These are phyloP conservation scores for Tyria jacobaeae DNA, from an alignment of 2,888 invertebrate genomes.

Conservation along the genomic window DNA sequence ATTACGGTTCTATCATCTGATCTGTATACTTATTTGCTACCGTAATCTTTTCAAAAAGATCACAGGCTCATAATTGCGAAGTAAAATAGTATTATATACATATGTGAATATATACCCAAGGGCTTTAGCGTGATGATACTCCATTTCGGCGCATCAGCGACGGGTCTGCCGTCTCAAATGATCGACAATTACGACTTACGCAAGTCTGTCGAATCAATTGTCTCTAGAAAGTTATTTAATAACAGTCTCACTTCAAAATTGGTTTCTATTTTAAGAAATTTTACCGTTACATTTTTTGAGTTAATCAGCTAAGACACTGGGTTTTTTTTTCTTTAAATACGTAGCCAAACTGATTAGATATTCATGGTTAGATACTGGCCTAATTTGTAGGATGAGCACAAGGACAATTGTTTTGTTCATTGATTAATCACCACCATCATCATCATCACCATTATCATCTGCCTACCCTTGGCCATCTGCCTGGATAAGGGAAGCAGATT, in stretches of 20 bases:
- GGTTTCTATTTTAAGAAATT: conserved; percentile 57
- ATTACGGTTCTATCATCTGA: no score
- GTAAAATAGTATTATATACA: no score
- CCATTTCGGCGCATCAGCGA: conserved; percentile 14
- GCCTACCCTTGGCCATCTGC: no score
- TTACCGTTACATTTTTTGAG: conserved; percentile 39
- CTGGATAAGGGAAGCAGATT: no score
- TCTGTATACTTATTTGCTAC: background rate
- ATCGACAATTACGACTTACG: conserved; percentile 45
- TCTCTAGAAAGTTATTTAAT: conserved; percentile 65
- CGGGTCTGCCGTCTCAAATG: conserved; percentile 9
- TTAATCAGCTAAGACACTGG: conserved; percentile 27
- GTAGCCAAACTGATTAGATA: background rate
- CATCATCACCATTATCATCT: no score
- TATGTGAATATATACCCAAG: background rate
- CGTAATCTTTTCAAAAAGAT: background rate
- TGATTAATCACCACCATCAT: no score
- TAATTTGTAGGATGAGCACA: no score
- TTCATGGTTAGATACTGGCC: background rate
- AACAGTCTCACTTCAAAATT: conserved; percentile 60
- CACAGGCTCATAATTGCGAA: background rate
- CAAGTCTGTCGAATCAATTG: conserved; percentile 62
- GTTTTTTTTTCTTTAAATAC: background rate
- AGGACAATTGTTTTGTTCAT: no score
- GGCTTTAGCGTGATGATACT: conserved; percentile 26